Conservation (phyloP, 2,888 invertebrate genomes). For the Drosophila sordidula region DNA sequence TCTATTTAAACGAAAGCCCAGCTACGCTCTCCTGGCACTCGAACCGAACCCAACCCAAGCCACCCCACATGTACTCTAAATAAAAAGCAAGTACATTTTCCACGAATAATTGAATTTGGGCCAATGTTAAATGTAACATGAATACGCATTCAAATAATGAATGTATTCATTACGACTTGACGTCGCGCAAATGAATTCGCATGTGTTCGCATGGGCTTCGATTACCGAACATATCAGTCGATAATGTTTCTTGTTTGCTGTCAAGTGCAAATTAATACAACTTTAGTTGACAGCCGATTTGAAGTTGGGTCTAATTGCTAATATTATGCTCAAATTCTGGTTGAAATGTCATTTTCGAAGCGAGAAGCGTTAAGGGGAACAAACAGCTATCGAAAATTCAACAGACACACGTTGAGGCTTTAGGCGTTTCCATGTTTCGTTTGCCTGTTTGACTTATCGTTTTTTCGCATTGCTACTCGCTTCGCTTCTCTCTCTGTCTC, state of each 20-base stretch:
- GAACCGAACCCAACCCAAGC: neutral
- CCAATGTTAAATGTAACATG: conserved; percentile 21
- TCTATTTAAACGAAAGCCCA: conserved; percentile 23
- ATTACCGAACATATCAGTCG: conserved; percentile 10
- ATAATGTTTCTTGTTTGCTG: neutral
- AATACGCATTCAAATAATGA: conserved; percentile 30
- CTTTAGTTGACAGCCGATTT: neutral
- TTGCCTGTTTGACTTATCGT: neutral
- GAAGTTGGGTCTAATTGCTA: neutral
- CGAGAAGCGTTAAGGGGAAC: neutral
- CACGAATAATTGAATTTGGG: conserved; percentile 6
- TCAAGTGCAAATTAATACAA: conserved; percentile 3
- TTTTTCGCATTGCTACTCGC: neutral
- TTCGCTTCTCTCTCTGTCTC: no score
- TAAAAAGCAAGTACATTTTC: neutral
- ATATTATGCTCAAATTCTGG: neutral
- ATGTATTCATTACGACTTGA: conserved; percentile 26
- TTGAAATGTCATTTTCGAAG: neutral
- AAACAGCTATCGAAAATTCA: no score
- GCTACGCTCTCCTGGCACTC: neutral
- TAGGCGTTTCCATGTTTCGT: no score
- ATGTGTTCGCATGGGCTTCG: conserved; percentile 23
- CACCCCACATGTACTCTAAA: no score
- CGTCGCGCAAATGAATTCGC: conserved; percentile 17
- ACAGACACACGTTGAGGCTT: no score